Conservation (phyloP, 2,888 invertebrate genomes). For the Chloromyia formosa region DNA sequence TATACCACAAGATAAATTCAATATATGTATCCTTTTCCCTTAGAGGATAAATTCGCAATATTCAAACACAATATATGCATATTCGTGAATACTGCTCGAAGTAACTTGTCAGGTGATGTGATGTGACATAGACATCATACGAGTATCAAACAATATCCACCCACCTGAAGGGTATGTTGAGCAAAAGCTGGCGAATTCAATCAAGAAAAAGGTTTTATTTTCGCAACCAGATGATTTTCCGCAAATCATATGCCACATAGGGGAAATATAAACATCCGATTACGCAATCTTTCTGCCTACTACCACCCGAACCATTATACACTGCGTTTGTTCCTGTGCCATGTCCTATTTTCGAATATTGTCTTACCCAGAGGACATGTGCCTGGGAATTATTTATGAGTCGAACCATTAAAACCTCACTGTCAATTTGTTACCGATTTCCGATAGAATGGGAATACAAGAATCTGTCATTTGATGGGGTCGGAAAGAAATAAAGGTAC, state of each 20-base stretch:
- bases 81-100: too few relatives aligned
- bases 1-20: too few relatives aligned
- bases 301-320: neutral
- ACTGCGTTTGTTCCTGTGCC: neutral
- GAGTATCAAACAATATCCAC: neutral
- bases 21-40: too few relatives aligned
- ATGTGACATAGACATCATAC: neutral
- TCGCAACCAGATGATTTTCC: neutral
- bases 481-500: neutral
- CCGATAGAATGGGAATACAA: neutral
- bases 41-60: too few relatives aligned
- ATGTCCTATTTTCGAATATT: conserved; percentile 22
- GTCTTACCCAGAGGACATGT: conserved; percentile 26
- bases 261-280: conserved; percentile 35
- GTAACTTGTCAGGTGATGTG: too few relatives aligned
- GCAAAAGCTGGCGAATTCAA: conserved; percentile 13
- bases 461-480: conserved; percentile 3
- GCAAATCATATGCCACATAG: neutral
- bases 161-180: neutral
- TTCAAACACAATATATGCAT: too few relatives aligned
- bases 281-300: conserved; percentile 5
- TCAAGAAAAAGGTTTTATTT: conserved; percentile 35
- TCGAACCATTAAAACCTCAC: conserved; percentile 32
- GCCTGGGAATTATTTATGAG: conserved; percentile 31
- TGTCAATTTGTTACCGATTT: conserved; percentile 37